These are phyloP conservation scores for Hycleus cichorii DNA, from an alignment of 1,140 invertebrate species.

Conservation along the genomic window DNA sequence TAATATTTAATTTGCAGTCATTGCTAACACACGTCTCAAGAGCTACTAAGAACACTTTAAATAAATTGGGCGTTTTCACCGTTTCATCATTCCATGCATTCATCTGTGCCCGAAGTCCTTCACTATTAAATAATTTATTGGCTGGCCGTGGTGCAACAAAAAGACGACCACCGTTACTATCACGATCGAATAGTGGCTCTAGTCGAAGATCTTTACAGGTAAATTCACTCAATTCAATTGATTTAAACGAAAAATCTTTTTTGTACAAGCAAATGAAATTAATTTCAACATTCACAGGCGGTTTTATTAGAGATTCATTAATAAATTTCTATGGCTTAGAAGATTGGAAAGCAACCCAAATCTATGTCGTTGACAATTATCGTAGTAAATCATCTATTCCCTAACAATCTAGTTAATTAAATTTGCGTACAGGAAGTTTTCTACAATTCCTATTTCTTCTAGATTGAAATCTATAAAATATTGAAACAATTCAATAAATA, in stretches of 20 bases:
- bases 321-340: too few species aligned
- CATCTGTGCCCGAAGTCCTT: conserved; percentile 90
- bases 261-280: too few species aligned
- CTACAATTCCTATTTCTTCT: too few species aligned
- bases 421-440: too few species aligned
- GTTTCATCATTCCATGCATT: conserved; percentile 97
- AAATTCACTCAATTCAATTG: conserved; percentile 14
- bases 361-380: too few species aligned
- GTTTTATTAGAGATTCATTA: too few species aligned
- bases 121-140: conserved; percentile 83
- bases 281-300: too few species aligned
- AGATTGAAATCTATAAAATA: neutral
- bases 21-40: conserved; percentile 91
- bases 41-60: conserved; percentile 88
- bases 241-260: neutral
- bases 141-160: conserved; percentile 85
- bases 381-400: too few species aligned
- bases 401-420: too few species aligned
- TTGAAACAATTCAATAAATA: neutral
- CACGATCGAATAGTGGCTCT: conserved; percentile 80
- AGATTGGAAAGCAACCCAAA: too few species aligned
- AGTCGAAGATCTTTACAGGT: conserved; percentile 73
- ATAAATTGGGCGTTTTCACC: conserved; percentile 93
- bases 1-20: conserved; percentile 56
- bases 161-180: conserved; percentile 74